Evolutionary conservation across 1,140 invertebrate genomes (phyloP), one percentile per base, ranked within the genome.

Genomic region (Fopius arisanus): DNA sequence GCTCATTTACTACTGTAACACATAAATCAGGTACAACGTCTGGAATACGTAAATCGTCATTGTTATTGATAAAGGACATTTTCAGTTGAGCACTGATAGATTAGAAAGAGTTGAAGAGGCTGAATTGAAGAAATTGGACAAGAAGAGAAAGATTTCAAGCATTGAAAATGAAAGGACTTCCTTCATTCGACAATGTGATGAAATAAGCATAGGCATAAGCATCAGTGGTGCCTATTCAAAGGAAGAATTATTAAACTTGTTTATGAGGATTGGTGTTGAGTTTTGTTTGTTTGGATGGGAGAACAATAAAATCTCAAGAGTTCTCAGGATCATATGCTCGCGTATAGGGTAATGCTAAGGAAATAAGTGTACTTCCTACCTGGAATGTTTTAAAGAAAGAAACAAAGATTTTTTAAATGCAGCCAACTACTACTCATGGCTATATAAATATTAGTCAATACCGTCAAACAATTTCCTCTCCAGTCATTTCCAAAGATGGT

Each of bases 301-400:
- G 41, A 43, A 69, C 67, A n/a, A 29, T 69, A 19, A 43, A 26
- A 69, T 26, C 37, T 23, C 21, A 43, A 69, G 67, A 69, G 41
- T 69, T 51, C 29, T 69, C 41, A 1, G 43, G 67, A 48, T 69
- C 12, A 26, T 69, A 48, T 26, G 41, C 41, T 23, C 23, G 43
- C 3, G 41, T 69, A n/a, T 28, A 69, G 26, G 31, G 31, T 29
- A 51, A 69, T 51, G 19, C 14, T 2, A 69, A 28, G 9, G 41
- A 69, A 28, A 54, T 69, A 69, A 26, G 67, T 51, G 41, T 51
- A 48, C 23, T 69, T 48, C 51, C 21, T 69, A 48, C 23, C 23
- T 69, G 67, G 67, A 23, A 69, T 16, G 51, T 69, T 69, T 51
- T 69, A 51, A 54, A 51, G 29, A 48, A 69, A 16, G 41, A 69